Evolutionary conservation across 2,113 vertebrate genomes (phyloP), one percentile per base, ranked within the genome.

Genomic region (Cheirogaleus medius): DNA sequence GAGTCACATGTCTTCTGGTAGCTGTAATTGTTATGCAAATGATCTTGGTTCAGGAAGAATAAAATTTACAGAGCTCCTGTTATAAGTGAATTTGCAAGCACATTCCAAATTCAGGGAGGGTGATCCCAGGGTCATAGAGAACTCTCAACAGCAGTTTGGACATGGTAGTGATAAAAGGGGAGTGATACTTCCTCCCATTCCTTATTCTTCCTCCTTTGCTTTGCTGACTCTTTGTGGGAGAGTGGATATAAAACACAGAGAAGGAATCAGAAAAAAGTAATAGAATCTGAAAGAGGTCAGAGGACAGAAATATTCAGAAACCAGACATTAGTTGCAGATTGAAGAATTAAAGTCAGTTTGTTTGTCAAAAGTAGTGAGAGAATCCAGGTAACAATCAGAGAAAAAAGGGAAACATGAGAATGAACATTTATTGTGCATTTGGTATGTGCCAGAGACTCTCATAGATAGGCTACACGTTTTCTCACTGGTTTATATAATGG

Each of bases 1-100:
- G 60, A 74, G 60, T 92, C 83, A 78, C 42, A 87, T 84, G 73
- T 91, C 56, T 91, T 39, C 56, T 56, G 66, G n/a, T 89, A 76
- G 86, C 63, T 93, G 37, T 76, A 97, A 96, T 91, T 97, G 63
- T 94, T 91, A 94, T 91, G 91, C 89, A 97, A 95, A 95, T 92
- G n/a, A 37, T 20, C 63, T 76, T 54, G 54, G 54, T 71, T 95
- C 37, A 91, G 37, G 39, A 78, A 97, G 82, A 89, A 87, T 94
- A 76, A 73, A 91, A 95, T 84, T 74, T 88, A 47, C 17, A 69
- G 88, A 78, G 12, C 44, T 93, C 77, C n/a, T 68, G 32, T 87
- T 63, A 32, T 11, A 47, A 83, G 49, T 83, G 81, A 94, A 84
- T 96, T 96, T 96, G 49, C 47, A 88, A 94, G 76, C 44, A 42